Base-by-base conservation (phyloP, 2,888 invertebrate genomes). In the Orchestes rusci region DNA sequence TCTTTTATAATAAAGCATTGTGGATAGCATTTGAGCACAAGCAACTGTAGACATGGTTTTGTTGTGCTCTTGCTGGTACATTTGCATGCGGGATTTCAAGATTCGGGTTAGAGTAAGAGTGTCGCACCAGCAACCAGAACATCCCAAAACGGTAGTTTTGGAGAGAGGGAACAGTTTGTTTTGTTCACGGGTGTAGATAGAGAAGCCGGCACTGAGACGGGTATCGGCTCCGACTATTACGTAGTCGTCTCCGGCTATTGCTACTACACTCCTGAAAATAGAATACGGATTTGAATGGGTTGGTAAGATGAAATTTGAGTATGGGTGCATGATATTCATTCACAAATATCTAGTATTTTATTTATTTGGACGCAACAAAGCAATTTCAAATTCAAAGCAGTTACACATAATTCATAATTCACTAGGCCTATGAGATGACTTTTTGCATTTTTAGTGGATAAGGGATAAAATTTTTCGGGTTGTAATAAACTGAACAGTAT, bases 81-180 rank as follows among this genome's bases (percentile, higher is more conserved):
- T 93, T 72, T 91, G 91, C 80, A 95, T 82, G 45, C 92, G 79
- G 41, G 92, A 88, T 53, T 80, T 75, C 19, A 96, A 68, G 51
- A 91, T 72, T 53, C 89, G 79, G 7, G 91, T 91, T 35, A 99
- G 72, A 1, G 96, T 91, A 13, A 96, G 72, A 3, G 91, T 89
- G 70, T 99, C 99, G 61, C 96, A 95, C 90, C 97, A 96, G 69
- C 97, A 99, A 15, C 97, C 97, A 16, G 91, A 82, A 43, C 91
- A 90, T 1, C 91, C 95, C n/a, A 99, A 72, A 27, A 97, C 84
- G 1, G 94, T 93, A 36, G 77, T 79, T 1, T 81, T 72, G 0
- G 92, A 87, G 56, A 96, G 68, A 53, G 78, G 73, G 61, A 92
- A 92, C 7, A 94, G 71, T 68, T 96, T 96, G 53, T 86, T 82